Conservation (phyloP, 2,113 vertebrate genomes). For the Siphamia tubifer region DNA sequence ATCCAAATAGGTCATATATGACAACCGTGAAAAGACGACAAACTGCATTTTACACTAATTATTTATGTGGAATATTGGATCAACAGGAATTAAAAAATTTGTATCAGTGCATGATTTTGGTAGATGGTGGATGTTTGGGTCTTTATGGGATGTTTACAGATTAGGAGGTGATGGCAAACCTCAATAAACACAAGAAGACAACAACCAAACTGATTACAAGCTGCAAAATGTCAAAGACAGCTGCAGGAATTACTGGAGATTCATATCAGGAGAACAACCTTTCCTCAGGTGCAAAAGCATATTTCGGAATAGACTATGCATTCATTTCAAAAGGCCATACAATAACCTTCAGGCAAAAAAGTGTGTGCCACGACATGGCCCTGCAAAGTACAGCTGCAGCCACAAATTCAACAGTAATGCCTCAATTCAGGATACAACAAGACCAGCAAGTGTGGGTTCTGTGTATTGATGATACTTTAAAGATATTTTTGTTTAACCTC, state of each 20-base stretch:
- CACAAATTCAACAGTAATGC: not conserved
- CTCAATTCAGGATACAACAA: not conserved
- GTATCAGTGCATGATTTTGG: too few species aligned
- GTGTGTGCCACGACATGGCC: not conserved
- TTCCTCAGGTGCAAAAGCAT: slow-evolving; percentile 46
- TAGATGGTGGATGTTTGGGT: too few species aligned
- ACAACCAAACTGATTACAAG: slow-evolving; percentile 31
- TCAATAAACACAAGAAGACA: slow-evolving; percentile 30
- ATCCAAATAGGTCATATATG: too few species aligned
- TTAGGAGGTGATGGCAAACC: slow-evolving; percentile 3
- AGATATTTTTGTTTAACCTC: too few species aligned
- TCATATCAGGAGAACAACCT: slow-evolving; percentile 58
- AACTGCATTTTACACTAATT: too few species aligned
- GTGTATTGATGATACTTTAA: not conserved
- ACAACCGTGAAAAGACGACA: too few species aligned
- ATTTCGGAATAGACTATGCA: slow-evolving; percentile 38
- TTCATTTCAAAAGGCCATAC: slow-evolving; percentile 63
- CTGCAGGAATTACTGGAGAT: slow-evolving; percentile 55
- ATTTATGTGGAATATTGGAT: too few species aligned
- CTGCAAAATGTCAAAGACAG: slow-evolving; percentile 68
- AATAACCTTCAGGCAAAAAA: slow-evolving; percentile 54
- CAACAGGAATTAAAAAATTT: too few species aligned
- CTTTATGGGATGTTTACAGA: slow-evolving; percentile 19
- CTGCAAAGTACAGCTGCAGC: not conserved
- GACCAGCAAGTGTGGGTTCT: not conserved